Conservation (phyloP, 2,888 invertebrate genomes). For the Ennomos fuscantarius region DNA sequence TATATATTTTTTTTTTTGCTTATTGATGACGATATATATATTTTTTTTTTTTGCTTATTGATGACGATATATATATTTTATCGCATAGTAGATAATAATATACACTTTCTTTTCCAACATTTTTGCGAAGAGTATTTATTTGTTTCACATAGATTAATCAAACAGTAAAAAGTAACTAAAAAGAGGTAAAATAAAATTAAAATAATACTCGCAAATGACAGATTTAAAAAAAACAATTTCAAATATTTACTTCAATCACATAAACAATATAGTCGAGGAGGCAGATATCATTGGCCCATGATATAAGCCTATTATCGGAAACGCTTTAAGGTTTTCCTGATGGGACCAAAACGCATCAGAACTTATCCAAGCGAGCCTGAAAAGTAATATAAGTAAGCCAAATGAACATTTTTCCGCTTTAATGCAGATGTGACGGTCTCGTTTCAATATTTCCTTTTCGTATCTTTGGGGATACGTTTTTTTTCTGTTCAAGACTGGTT, state of each 20-base stretch:
- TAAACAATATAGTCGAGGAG: constrained; percentile 43
- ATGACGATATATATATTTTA: no score
- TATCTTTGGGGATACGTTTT: background rate
- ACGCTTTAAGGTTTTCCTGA: constrained; percentile 31
- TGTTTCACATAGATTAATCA: no score
- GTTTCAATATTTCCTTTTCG: constrained; percentile 29
- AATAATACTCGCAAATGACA: no score
- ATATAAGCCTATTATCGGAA: constrained; percentile 48
- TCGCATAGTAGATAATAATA: no score
- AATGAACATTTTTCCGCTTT: constrained; percentile 65
- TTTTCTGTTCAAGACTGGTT: no score
- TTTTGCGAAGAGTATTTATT: background rate
- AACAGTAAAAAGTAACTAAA: background rate
- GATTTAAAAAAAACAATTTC: constrained; percentile 36
- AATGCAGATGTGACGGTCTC: constrained; percentile 46
- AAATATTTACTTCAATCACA: constrained; percentile 38
- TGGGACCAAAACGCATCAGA: constrained; percentile 38
- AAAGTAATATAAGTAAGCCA: constrained; percentile 61
- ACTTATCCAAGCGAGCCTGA: constrained; percentile 48
- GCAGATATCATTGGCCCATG: constrained; percentile 46
- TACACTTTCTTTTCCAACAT: background rate
- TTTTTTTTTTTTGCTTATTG: no score
- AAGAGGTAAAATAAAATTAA: constrained; percentile 7
- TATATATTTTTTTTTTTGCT: no score
- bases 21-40: no score